Conservation (phyloP, 1,140 invertebrate species). For the Epicauta chinensis region DNA sequence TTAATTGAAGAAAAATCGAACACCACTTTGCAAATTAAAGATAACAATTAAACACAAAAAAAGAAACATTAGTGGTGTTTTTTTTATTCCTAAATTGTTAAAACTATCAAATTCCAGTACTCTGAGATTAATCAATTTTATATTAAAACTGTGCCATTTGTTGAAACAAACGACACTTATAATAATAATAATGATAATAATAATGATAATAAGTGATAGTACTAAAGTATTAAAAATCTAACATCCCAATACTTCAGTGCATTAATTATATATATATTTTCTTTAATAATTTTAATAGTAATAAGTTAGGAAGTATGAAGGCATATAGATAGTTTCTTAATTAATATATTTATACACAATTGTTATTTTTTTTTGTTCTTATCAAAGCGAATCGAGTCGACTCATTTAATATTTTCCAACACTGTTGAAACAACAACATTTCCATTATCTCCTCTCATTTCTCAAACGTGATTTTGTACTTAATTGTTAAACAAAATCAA, state of each 20-base stretch:
- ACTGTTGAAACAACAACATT: too few species aligned
- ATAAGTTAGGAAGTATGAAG: constrained; percentile 44
- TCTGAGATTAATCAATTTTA: constrained; percentile 28
- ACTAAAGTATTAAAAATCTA: constrained; percentile 45
- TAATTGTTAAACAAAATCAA: too few species aligned
- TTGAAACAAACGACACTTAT: constrained; percentile 29
- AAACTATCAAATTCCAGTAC: constrained; percentile 25
- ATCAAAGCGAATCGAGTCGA: too few species aligned
- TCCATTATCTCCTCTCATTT: too few species aligned
- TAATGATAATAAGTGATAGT: constrained; percentile 32
- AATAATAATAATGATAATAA: too few species aligned
- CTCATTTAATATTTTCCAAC: too few species aligned
- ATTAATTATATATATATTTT: constrained; percentile 38
- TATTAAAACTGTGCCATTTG: constrained; percentile 39
- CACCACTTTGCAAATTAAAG: constrained; percentile 2
- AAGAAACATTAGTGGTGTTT: too few species aligned
- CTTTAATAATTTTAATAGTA: constrained; percentile 29
- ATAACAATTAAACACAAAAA: too few species aligned
- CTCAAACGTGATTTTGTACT: too few species aligned
- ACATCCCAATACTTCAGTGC: constrained; percentile 45
- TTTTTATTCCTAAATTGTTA: not conserved
- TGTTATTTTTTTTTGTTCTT: constrained; percentile 6
- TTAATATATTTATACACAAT: constrained; percentile 37
- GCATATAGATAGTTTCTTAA: constrained; percentile 44
- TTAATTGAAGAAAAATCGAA: too few species aligned